A percentile compares a stretch with the other conserved stretches of the same genome.
Conservation (phyloP, 2,888 invertebrate species). For the Ethmia dodecea region DNA sequence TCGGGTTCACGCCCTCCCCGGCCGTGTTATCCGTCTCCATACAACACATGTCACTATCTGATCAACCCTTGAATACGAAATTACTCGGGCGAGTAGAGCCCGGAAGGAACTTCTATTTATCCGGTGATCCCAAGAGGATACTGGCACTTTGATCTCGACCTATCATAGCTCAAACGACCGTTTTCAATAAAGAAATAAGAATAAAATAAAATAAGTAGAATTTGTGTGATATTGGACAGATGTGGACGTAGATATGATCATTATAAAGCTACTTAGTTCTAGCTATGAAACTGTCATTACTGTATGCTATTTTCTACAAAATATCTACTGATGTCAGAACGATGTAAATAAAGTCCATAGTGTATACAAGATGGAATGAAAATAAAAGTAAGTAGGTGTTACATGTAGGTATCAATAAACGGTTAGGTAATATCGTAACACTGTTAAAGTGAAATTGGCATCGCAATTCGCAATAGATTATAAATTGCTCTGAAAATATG, state of each 20-base stretch:
- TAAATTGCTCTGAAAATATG: conserved; percentile 25
- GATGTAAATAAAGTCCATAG: no score
- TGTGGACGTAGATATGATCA: no score
- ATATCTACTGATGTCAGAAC: no score
- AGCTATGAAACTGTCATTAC: no score
- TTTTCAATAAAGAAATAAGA: not conserved
- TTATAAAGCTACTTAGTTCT: no score
- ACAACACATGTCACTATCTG: conserved; percentile 31
- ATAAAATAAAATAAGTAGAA: no score
- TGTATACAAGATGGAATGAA: no score
- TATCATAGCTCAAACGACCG: conserved; percentile 11
- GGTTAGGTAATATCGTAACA: conserved; percentile 6
- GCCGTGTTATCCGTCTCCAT: conserved; percentile 2
- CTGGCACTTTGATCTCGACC: conserved; percentile 20
- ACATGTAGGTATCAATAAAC: no score
- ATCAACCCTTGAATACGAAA: conserved; percentile 34
- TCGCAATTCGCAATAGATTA: conserved; percentile 3
- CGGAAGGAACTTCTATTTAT: conserved; percentile 28
- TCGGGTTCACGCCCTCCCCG: not conserved
- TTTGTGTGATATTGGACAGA: no score
- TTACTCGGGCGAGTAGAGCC: conserved; percentile 29
- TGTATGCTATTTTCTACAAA: no score
- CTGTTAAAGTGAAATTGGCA: conserved; percentile 12
- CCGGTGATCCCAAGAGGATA: conserved; percentile 13
- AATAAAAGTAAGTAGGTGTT: no score